phyloP scores from a whole-genome alignment of 2,888 invertebrate species.

The Notodonta dromedarius region DNA sequence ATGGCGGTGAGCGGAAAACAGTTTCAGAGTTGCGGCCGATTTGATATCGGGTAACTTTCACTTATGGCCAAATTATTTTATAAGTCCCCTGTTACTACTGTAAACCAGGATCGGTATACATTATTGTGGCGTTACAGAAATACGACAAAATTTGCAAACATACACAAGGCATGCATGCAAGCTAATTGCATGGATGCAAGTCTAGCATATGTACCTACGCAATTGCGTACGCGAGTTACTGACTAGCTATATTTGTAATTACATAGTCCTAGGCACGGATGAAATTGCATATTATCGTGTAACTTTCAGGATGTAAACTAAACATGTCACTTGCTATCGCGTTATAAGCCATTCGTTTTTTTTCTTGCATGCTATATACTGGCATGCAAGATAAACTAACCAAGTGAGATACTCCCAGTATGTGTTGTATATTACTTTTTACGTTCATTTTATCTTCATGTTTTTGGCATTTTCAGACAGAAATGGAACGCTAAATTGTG shows the following conservation, averaged over 20 bases:
- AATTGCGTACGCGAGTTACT: too few species aligned
- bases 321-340: too few species aligned
- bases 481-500: not conserved
- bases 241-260: too few species aligned
- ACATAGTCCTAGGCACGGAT: too few species aligned
- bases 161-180: not conserved
- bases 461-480: constrained; percentile 2
- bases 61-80: constrained; percentile 29
- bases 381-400: not conserved
- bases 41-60: constrained; percentile 23
- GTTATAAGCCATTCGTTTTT: too few species aligned
- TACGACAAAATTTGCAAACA: too few species aligned
- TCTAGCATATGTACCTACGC: too few species aligned
- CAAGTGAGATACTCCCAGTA: not conserved
- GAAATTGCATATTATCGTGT: too few species aligned
- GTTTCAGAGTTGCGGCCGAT: constrained; percentile 21
- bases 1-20: constrained; percentile 18
- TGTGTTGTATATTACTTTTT: constrained; percentile 15
- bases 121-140: too few species aligned
- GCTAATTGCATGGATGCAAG: not conserved
- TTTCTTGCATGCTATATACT: too few species aligned
- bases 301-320: too few species aligned
- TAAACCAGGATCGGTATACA: too few species aligned
- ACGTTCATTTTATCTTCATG: constrained; percentile 16
- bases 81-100: not conserved